A percentile compares a stretch with the other conserved stretches of the same genome.
Evolutionary conservation across 2,888 invertebrate species (phyloP).

Genomic region (Cepaea hortensis): DNA sequence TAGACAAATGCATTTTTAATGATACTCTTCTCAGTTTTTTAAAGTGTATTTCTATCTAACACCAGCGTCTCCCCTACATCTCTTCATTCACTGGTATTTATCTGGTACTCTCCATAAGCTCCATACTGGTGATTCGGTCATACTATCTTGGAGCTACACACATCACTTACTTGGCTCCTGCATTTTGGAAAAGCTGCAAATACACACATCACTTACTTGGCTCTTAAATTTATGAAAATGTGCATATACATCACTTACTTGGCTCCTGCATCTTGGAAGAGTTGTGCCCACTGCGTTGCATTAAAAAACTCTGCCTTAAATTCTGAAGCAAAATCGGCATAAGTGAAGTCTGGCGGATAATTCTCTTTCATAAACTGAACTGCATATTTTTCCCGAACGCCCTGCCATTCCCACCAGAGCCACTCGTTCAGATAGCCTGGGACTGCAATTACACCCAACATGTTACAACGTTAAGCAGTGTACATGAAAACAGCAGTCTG

Average conservation of each 20-base stretch:
- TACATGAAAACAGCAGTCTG: no score
- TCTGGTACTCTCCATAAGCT: no score
- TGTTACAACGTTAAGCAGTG: background rate
- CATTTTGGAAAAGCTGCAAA: background rate
- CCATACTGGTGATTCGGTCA: no score
- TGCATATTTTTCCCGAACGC: slow-evolving; percentile 53
- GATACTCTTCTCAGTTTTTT: no score
- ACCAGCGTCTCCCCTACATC: no score
- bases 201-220: slow-evolving; percentile 45
- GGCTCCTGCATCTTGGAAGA: slow-evolving; percentile 53
- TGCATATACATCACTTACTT: slow-evolving; percentile 48
- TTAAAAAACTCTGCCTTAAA: slow-evolving; percentile 54
- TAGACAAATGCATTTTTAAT: no score
- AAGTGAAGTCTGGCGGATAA: slow-evolving; percentile 53
- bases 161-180: no score
- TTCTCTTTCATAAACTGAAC: slow-evolving; percentile 51
- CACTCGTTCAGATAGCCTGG: slow-evolving; percentile 82
- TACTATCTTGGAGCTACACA: no score
- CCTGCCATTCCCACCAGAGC: slow-evolving; percentile 84
- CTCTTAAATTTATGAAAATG: no score
- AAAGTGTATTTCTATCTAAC: no score
- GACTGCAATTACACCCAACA: slow-evolving; percentile 73
- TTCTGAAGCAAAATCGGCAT: slow-evolving; percentile 52
- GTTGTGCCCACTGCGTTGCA: slow-evolving; percentile 48
- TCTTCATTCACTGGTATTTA: no score